A percentile compares a stretch with the other conserved stretches of the same genome.
These are phyloP conservation scores for Microctenopoma steveboyesi DNA, from an alignment of 2,797 vertebrate genomes.

Conservation along the genomic window DNA sequence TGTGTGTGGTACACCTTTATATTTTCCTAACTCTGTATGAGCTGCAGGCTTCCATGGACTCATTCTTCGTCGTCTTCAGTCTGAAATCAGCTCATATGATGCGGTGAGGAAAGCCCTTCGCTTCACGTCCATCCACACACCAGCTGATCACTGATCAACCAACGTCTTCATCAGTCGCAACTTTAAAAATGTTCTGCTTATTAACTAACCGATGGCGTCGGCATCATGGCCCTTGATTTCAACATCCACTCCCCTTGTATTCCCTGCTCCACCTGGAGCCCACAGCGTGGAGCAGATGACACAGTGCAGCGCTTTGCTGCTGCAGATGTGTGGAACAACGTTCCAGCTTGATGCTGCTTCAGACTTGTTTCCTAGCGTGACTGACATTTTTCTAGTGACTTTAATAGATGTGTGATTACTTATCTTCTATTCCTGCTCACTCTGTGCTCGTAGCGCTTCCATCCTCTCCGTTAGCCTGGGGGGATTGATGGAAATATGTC, in stretches of 20 bases:
- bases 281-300: neutral
- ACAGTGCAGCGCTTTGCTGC: neutral
- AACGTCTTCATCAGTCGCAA: no score
- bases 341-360: neutral
- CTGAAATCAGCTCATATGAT: no score
- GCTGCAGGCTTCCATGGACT: no score
- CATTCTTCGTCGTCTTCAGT: no score
- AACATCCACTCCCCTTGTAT: neutral
- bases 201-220: no score
- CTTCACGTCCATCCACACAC: neutral
- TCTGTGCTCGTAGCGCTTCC: slow-evolving; percentile 7
- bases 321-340: slow-evolving; percentile 10
- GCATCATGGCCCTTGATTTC: no score
- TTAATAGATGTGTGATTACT: slow-evolving; percentile 30
- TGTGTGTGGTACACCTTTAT: no score
- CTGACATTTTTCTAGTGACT: neutral
- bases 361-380: neutral
- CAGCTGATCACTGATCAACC: neutral
- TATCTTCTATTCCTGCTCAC: neutral
- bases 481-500: slow-evolving; percentile 64
- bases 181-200: no score
- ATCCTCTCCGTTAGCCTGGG: neutral
- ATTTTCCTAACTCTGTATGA: no score
- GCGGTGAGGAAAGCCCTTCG: no score
- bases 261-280: neutral